Conservation (phyloP, 1,140 invertebrate species). For the Paraescarpia echinospica region DNA sequence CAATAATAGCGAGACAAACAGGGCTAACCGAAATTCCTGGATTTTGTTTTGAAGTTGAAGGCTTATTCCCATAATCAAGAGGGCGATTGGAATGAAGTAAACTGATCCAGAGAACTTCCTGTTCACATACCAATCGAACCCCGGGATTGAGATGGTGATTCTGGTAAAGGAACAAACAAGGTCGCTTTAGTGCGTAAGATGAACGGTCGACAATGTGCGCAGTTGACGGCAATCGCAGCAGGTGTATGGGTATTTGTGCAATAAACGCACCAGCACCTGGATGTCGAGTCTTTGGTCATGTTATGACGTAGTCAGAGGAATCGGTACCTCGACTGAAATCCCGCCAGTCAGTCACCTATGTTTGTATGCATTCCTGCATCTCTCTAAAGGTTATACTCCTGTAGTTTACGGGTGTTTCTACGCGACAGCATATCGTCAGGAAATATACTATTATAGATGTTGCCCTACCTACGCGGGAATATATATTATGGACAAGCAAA, state of each 20-base stretch:
- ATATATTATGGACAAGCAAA: background rate
- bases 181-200: too few species aligned
- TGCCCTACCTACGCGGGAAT: background rate
- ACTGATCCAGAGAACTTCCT: too few species aligned
- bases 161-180: too few species aligned
- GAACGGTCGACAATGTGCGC: background rate
- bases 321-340: background rate
- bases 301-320: background rate
- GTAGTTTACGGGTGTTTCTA: background rate
- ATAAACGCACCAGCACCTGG: background rate
- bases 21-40: too few species aligned
- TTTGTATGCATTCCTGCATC: background rate
- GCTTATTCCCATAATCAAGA: too few species aligned
- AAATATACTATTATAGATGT: background rate
- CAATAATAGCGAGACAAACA: too few species aligned
- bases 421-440: background rate
- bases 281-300: background rate
- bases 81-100: too few species aligned
- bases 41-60: too few species aligned
- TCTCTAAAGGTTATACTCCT: background rate
- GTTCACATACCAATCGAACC: too few species aligned
- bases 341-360: background rate
- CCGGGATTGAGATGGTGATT: too few species aligned
- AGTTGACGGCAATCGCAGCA: background rate
- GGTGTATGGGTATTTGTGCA: background rate